phyloP scores from a whole-genome alignment of 2,888 invertebrate species.

The Scelioninae gen. 2 region DNA sequence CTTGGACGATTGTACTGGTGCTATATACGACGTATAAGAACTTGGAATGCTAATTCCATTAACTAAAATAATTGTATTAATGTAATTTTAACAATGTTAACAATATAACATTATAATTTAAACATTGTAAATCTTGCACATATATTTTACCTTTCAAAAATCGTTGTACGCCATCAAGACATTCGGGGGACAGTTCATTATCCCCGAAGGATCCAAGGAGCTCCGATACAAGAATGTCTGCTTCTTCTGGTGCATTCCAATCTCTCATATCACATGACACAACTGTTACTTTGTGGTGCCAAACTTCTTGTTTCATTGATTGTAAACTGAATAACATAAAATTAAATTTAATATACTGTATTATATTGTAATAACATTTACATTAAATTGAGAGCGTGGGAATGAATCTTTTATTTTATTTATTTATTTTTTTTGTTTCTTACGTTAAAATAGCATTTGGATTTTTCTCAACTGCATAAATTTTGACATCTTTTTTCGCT shows the following conservation, averaged over 20 bases:
- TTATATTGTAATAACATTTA: too few species aligned
- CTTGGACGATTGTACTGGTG: slow-evolving; percentile 95
- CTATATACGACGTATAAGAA: slow-evolving; percentile 92
- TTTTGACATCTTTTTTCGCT: slow-evolving; percentile 83
- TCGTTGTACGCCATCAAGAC: slow-evolving; percentile 94
- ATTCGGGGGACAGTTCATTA: slow-evolving; percentile 99
- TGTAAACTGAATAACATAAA: slow-evolving; percentile 76
- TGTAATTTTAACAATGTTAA: too few species aligned
- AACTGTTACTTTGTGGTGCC: slow-evolving; percentile 86
- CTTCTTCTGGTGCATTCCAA: slow-evolving; percentile 87
- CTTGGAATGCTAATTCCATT: slow-evolving; percentile 94
- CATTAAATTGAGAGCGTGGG: too few species aligned
- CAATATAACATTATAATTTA: too few species aligned
- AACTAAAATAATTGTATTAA: slow-evolving; percentile 73
- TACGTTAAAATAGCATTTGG: slow-evolving; percentile 93
- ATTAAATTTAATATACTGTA: slow-evolving; percentile 6
- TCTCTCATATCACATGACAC: slow-evolving; percentile 92
- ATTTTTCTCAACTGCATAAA: slow-evolving; percentile 99
- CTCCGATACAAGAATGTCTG: slow-evolving; percentile 97
- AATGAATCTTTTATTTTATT: too few species aligned
- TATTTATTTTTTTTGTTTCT: slow-evolving; percentile 59
- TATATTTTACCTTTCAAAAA: slow-evolving; percentile 84
- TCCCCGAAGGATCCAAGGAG: slow-evolving; percentile 98
- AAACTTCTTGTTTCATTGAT: slow-evolving; percentile 85
- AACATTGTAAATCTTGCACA: too few species aligned